Conservation (phyloP, 2,888 invertebrate genomes). For the Thymelicus acteon region DNA sequence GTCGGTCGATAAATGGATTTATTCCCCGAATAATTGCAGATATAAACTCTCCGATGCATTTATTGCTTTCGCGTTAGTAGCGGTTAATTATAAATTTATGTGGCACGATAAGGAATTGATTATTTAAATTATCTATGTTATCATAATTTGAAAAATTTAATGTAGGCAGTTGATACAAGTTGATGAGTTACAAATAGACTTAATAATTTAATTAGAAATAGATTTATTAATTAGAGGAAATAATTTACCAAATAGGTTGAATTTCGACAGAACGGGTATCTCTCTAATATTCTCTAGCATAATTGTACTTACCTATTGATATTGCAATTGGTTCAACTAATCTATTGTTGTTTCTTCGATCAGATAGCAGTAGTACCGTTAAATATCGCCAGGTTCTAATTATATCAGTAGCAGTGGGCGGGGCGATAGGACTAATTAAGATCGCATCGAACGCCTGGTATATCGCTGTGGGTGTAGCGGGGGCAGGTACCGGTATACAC, state of each 20-base stretch:
- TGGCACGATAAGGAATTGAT: background rate
- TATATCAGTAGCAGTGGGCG: conserved; percentile 16
- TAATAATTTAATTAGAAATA: too few relatives aligned
- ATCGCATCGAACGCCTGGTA: conserved; percentile 20
- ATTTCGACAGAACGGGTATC: too few relatives aligned
- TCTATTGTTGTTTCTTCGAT: conserved; percentile 12
- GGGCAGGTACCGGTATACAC: conserved; percentile 15
- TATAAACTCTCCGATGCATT: conserved; percentile 19
- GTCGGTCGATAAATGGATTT: conserved; percentile 16
- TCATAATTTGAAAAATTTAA: too few relatives aligned
- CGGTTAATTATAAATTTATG: conserved; percentile 1
- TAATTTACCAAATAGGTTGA: too few relatives aligned
- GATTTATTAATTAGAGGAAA: too few relatives aligned
- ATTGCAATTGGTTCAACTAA: background rate
- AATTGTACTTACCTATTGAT: too few relatives aligned
- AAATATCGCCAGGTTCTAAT: conserved; percentile 26
- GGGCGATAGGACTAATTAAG: conserved; percentile 30
- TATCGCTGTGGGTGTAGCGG: conserved; percentile 27
- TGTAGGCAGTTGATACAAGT: too few relatives aligned
- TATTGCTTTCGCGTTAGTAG: conserved; percentile 16
- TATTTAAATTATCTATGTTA: background rate
- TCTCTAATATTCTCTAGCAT: too few relatives aligned
- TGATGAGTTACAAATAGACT: too few relatives aligned
- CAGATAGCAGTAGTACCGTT: conserved; percentile 10
- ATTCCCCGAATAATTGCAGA: conserved; percentile 19